A percentile compares a stretch with the other conserved stretches of the same genome.
Evolutionary conservation across 1,140 invertebrate species (phyloP).

Genomic region (Aphaenogaster ashmeadi): DNA sequence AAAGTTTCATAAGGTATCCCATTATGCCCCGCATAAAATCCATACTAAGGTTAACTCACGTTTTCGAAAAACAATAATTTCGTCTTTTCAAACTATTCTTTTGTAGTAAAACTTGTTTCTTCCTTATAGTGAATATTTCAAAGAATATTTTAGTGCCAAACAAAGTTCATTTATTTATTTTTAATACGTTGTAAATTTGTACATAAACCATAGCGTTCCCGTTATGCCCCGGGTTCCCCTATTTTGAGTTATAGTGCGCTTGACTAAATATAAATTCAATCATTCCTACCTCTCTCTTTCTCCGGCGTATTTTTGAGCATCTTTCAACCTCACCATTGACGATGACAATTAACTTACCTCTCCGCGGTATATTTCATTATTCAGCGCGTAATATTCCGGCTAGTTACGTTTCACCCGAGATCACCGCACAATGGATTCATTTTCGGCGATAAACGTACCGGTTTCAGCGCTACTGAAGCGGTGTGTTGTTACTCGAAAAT

Average conservation of each 20-base stretch:
- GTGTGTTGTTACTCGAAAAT: constrained; percentile 72
- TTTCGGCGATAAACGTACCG: constrained; percentile 31
- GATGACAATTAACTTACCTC: not conserved
- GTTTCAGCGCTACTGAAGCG: constrained; percentile 17
- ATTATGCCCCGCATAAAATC: no score
- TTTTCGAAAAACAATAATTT: no score
- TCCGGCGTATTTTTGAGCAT: not conserved
- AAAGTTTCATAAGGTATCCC: no score
- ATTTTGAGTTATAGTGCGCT: not conserved
- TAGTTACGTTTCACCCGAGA: constrained; percentile 7
- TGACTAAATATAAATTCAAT: constrained; percentile 35
- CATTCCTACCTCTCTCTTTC: not conserved
- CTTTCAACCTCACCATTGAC: not conserved
- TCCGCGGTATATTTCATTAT: constrained; percentile 19
- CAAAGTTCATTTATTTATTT: no score
- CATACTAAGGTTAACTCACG: no score
- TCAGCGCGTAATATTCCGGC: constrained; percentile 12
- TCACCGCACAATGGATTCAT: constrained; percentile 47
- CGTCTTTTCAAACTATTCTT: no score
- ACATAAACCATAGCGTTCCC: no score
- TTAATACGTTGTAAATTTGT: no score
- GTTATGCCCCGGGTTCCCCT: no score
- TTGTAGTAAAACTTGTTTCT: no score
- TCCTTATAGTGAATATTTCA: no score
- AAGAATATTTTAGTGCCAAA: no score